phyloP scores from a whole-genome alignment of 2,113 vertebrate genomes.

The human region DNA sequence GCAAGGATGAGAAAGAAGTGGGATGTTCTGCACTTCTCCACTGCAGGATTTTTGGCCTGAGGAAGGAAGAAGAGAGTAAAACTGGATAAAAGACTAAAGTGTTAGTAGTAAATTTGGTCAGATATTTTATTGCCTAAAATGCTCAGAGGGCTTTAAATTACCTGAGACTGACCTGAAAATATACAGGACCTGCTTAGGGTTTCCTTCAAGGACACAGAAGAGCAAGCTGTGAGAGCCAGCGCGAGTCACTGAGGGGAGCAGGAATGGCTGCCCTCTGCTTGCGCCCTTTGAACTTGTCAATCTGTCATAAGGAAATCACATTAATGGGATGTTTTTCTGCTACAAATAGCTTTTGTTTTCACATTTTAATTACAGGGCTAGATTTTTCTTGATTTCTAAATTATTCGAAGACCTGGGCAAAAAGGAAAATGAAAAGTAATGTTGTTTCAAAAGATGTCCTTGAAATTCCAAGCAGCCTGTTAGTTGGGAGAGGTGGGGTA shows the following conservation, averaged over 20 bases:
- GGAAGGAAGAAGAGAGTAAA: background rate
- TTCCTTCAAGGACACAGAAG: background rate
- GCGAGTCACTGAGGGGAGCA: background rate
- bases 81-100: background rate
- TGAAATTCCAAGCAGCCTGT: slow-evolving; percentile 41
- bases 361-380: slow-evolving; percentile 62
- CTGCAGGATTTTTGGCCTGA: background rate
- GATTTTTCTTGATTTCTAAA: slow-evolving; percentile 58
- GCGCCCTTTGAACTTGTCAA: slow-evolving; percentile 67
- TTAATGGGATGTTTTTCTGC: slow-evolving; percentile 57
- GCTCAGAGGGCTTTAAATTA: background rate
- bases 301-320: slow-evolving; percentile 68
- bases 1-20: background rate
- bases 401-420: slow-evolving; percentile 35
- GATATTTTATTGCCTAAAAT: background rate
- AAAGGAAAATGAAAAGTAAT: background rate
- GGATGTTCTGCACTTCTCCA: background rate
- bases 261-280: background rate
- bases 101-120: slow-evolving; percentile 13
- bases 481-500: background rate
- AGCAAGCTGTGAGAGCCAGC: background rate
- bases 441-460: slow-evolving; percentile 46
- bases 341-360: slow-evolving; percentile 68
- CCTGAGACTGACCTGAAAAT: background rate
- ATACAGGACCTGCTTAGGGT: background rate